A percentile compares a stretch with the other conserved stretches of the same genome.
Conservation (phyloP, 2,888 invertebrate genomes). For the Mellilla xanthometata region DNA sequence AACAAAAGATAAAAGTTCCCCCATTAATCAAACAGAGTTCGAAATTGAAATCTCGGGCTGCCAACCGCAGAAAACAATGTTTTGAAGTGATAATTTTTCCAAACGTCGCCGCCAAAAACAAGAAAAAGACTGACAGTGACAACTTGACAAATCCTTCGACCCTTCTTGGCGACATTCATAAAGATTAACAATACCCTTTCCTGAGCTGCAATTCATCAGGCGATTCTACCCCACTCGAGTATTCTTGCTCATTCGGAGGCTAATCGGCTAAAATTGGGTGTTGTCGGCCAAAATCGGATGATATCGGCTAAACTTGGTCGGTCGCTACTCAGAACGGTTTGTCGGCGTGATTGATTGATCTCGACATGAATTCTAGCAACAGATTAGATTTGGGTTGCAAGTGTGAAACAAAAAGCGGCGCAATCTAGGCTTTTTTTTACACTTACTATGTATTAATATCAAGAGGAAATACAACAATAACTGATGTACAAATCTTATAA, state of each 20-base stretch:
- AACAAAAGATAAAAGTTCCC: constrained; percentile 11
- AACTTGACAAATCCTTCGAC: constrained; percentile 21
- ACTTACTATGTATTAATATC: too few species aligned
- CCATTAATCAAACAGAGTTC: constrained; percentile 12
- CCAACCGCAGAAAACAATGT: constrained; percentile 4
- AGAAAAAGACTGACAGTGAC: constrained; percentile 12
- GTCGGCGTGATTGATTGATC: constrained; percentile 55
- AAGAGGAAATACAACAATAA: too few species aligned
- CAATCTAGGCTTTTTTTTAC: too few species aligned
- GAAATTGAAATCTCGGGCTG: constrained; percentile 8
- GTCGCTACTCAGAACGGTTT: constrained; percentile 43
- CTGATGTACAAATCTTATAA: too few species aligned
- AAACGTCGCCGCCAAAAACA: constrained; percentile 8
- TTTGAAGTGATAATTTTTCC: constrained; percentile 13
- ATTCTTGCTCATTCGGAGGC: constrained; percentile 36
- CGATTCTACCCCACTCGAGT: constrained; percentile 34
- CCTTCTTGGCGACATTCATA: constrained; percentile 28
- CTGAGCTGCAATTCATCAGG: constrained; percentile 43
- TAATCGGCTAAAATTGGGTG: constrained; percentile 41
- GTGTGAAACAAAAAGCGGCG: constrained; percentile 1
- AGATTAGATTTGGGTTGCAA: constrained; percentile 37
- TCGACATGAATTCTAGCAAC: constrained; percentile 36
- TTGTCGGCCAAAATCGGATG: constrained; percentile 40
- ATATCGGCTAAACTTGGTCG: constrained; percentile 26
- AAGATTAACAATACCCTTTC: constrained; percentile 33